A percentile compares a stretch with the other conserved stretches of the same genome.
These are phyloP conservation scores for Philopotamus ludificatus DNA, from an alignment of 1,140 invertebrate species.

Conservation along the genomic window DNA sequence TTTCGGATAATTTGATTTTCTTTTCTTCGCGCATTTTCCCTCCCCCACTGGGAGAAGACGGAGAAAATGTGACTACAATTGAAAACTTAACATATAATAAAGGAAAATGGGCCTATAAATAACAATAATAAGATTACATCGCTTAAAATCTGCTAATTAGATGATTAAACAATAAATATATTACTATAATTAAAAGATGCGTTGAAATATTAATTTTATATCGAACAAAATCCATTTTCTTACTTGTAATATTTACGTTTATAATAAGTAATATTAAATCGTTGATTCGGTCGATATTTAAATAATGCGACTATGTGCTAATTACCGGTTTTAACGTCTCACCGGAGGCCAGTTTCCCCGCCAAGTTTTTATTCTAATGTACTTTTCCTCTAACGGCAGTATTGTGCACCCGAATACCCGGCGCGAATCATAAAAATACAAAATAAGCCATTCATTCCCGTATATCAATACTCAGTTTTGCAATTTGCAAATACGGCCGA, in stretches of 20 bases:
- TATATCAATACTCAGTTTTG: conserved; percentile 36
- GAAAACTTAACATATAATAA: too few relatives aligned
- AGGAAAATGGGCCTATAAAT: not conserved
- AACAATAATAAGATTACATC: too few relatives aligned
- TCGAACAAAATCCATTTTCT: not conserved
- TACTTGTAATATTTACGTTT: not conserved
- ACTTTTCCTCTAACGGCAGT: conserved; percentile 25
- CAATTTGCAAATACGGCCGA: conserved; percentile 40
- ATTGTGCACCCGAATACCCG: conserved; percentile 23
- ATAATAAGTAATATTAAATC: not conserved
- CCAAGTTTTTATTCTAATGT: conserved; percentile 27
- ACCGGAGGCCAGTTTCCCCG: conserved; percentile 8
- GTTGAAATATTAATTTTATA: not conserved
- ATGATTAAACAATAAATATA: not conserved
- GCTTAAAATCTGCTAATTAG: too few relatives aligned
- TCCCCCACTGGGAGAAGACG: too few relatives aligned
- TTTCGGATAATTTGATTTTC: conserved; percentile 39
- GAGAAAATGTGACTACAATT: too few relatives aligned
- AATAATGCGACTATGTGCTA: too few relatives aligned
- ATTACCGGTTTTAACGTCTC: too few relatives aligned
- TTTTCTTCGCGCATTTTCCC: conserved; percentile 31
- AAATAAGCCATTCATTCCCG: conserved; percentile 40
- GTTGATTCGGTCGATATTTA: too few relatives aligned
- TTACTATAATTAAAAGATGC: not conserved
- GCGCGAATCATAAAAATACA: conserved; percentile 37